phyloP scores from a whole-genome alignment of 2,113 vertebrate genomes.

The Paradisaea rubra region DNA sequence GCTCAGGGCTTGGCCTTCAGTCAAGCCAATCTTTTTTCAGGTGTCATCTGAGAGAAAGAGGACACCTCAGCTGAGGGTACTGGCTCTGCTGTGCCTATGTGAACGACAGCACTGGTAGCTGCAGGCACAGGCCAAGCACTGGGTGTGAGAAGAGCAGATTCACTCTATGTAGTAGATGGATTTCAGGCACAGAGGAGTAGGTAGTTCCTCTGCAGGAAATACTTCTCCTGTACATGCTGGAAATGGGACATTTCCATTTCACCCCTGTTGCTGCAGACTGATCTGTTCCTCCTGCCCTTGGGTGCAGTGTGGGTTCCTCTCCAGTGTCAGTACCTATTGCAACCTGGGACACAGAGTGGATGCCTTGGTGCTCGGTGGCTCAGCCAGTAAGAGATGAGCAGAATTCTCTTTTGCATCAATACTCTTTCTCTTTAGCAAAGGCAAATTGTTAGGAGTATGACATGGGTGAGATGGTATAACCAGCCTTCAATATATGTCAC shows the following conservation, averaged over 20 bases:
- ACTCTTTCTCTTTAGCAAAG: too few relatives aligned
- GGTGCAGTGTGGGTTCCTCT: neutral
- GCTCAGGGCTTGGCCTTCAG: neutral
- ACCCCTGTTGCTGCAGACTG: fast-evolving
- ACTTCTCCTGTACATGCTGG: neutral
- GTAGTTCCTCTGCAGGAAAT: neutral
- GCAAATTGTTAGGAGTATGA: too few relatives aligned
- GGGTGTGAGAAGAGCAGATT: neutral
- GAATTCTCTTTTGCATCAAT: too few relatives aligned
- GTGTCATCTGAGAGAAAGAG: neutral
- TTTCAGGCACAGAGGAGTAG: neutral
- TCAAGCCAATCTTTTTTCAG: neutral
- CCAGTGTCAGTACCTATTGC: neutral
- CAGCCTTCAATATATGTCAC: too few relatives aligned
- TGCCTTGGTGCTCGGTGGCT: too few relatives aligned
- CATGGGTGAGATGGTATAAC: too few relatives aligned
- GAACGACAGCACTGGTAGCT: neutral
- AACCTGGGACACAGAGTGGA: neutral
- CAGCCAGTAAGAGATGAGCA: too few relatives aligned
- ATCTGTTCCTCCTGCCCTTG: neutral
- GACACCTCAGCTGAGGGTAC: neutral
- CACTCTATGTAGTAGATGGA: neutral
- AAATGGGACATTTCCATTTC: neutral
- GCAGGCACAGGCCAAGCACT: neutral
- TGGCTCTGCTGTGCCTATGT: neutral